phyloP scores from a whole-genome alignment of 2,113 vertebrate species.

The Aldabrachelys gigantea region DNA sequence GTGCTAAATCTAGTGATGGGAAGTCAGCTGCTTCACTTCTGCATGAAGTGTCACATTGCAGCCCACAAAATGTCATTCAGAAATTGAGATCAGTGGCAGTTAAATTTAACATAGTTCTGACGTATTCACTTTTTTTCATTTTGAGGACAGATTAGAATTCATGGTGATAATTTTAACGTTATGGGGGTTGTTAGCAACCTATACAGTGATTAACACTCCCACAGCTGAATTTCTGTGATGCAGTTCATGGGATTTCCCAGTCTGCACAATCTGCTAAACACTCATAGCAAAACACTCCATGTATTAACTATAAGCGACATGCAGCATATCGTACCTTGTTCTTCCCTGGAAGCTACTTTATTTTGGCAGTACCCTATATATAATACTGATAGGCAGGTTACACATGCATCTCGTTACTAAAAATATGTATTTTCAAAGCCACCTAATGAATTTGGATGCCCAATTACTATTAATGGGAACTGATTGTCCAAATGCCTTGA shows the following conservation, averaged over 20 bases:
- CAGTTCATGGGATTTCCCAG: not conserved
- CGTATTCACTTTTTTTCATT: not conserved
- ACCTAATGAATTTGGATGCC: not conserved
- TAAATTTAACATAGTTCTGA: not conserved
- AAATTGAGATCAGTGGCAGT: not conserved
- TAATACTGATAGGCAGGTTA: not conserved
- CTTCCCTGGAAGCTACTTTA: not conserved
- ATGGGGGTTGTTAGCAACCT: not conserved
- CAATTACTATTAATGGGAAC: not conserved
- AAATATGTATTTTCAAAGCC: not conserved
- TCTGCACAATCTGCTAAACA: not conserved
- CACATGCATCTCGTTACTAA: not conserved
- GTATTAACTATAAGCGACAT: not conserved
- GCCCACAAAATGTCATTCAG: not conserved
- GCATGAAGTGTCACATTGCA: not conserved
- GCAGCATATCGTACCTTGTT: not conserved
- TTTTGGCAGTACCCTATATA: not conserved
- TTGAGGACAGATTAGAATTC: not conserved
- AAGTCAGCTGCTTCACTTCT: not conserved
- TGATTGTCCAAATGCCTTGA: not conserved
- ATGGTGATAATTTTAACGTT: not conserved
- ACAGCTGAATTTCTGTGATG: not conserved
- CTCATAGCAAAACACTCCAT: not conserved
- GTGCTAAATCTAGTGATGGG: slow-evolving; percentile 10
- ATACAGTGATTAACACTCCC: not conserved